A percentile compares a stretch with the other conserved stretches of the same genome.
phyloP scores from a whole-genome alignment of 2,113 vertebrate genomes.

The Cynopterus brachyotis region DNA sequence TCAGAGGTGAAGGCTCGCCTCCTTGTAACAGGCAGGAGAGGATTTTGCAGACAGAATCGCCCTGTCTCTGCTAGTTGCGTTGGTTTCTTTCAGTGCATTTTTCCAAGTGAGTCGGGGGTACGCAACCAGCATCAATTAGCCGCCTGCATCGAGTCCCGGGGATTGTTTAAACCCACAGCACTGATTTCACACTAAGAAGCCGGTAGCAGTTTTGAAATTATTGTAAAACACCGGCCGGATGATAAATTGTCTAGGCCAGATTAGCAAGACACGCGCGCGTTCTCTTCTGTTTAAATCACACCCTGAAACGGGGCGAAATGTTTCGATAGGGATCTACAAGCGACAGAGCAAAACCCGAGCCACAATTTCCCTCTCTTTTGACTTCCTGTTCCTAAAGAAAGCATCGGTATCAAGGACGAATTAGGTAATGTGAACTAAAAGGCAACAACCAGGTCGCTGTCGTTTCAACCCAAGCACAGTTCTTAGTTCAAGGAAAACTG shows the following conservation, averaged over 20 bases:
- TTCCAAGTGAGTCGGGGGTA: not conserved
- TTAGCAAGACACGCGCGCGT: not conserved
- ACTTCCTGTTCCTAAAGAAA: constrained; percentile 38
- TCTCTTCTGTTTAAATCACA: not conserved
- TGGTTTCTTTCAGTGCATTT: not conserved
- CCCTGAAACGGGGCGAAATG: not conserved
- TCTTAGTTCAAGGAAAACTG: constrained; percentile 59
- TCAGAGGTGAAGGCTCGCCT: not conserved
- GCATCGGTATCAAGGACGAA: not conserved
- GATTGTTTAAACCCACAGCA: not conserved
- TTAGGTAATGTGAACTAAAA: constrained; percentile 2
- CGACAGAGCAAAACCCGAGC: not conserved
- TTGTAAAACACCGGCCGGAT: not conserved
- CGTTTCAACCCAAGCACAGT: constrained; percentile 29
- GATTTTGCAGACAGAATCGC: no score
- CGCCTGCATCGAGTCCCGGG: not conserved
- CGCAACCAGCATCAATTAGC: not conserved
- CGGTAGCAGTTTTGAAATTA: constrained; percentile 17
- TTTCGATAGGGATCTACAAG: not conserved
- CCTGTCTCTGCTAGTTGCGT: fast-evolving
- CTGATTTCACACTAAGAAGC: not conserved
- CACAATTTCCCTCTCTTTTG: not conserved
- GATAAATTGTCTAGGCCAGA: constrained; percentile 23
- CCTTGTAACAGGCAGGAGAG: not conserved
- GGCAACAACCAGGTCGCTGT: constrained; percentile 35